A percentile compares a stretch with the other conserved stretches of the same genome.
phyloP scores from a whole-genome alignment of 2,113 vertebrate genomes.

The Aegithalos caudatus region DNA sequence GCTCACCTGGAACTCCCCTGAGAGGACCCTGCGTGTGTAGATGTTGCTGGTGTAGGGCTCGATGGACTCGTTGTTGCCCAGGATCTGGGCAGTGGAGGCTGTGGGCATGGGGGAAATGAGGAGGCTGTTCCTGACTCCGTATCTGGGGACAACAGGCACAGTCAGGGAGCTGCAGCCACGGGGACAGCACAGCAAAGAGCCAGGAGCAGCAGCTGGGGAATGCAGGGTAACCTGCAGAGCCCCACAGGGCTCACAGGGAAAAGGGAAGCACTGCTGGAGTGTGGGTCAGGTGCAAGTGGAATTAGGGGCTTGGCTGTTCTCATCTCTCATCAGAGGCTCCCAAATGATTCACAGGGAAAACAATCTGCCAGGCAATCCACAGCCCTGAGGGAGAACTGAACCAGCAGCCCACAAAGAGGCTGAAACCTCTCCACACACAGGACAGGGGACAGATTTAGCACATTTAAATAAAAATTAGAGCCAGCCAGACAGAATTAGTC shows the following conservation, averaged over 20 bases:
- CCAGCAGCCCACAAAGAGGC: background rate
- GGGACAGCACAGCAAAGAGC: background rate
- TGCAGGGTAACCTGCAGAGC: fast-evolving
- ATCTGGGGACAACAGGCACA: slow-evolving; percentile 58
- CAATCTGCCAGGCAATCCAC: background rate
- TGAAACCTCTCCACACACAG: background rate
- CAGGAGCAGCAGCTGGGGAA: background rate
- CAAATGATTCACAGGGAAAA: background rate
- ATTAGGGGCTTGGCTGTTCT: background rate
- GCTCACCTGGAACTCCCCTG: slow-evolving; percentile 95
- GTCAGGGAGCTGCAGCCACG: background rate
- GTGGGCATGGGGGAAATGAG: slow-evolving; percentile 97
- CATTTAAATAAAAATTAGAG: background rate
- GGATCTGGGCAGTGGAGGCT: slow-evolving; percentile 95
- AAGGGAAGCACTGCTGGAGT: background rate
- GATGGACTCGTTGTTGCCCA: slow-evolving; percentile 97
- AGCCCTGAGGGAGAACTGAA: background rate
- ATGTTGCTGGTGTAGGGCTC: slow-evolving; percentile 98
- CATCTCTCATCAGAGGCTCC: background rate
- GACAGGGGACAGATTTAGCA: background rate
- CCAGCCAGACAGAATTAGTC: background rate
- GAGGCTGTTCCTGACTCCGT: slow-evolving; percentile 92
- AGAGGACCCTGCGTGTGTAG: slow-evolving; percentile 94
- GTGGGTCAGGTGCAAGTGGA: background rate
- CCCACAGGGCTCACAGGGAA: fast-evolving